A percentile compares a stretch with the other conserved stretches of the same genome.
These are phyloP conservation scores for Phalacrocorax brasilianus DNA, from an alignment of 2,113 vertebrate genomes.

Conservation along the genomic window DNA sequence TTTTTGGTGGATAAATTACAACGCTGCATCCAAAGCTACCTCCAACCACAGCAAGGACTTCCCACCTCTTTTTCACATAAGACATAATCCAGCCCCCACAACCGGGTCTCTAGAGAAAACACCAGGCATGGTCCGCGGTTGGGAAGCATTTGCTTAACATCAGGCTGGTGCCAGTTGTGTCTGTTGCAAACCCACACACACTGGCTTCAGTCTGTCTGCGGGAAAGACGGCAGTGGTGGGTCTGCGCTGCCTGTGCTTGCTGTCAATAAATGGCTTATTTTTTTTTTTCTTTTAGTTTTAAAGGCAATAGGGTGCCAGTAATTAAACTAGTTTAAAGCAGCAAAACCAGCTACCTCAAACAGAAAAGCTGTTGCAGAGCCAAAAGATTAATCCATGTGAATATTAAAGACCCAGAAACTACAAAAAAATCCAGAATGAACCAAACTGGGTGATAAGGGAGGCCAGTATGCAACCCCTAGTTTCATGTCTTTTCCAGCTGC, in stretches of 20 bases:
- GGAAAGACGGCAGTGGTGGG: neutral
- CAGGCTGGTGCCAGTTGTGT: neutral
- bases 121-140: neutral
- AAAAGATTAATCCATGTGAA: neutral
- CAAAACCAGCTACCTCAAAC: neutral
- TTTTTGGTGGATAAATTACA: neutral
- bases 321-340: neutral
- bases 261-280: neutral
- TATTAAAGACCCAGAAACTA: neutral
- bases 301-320: neutral
- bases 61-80: neutral
- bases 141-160: neutral
- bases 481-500: neutral
- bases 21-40: neutral
- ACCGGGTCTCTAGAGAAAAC: neutral
- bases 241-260: neutral
- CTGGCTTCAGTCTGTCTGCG: neutral
- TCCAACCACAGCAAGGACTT: neutral
- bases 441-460: neutral
- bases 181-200: neutral
- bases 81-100: neutral
- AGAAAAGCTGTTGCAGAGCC: neutral
- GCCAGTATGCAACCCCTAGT: accelerated
- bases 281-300: neutral
- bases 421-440: neutral